Evolutionary conservation across 1,140 invertebrate genomes (phyloP), one percentile per base, ranked within the genome.

Genomic region (Xylocopa sonorina): DNA sequence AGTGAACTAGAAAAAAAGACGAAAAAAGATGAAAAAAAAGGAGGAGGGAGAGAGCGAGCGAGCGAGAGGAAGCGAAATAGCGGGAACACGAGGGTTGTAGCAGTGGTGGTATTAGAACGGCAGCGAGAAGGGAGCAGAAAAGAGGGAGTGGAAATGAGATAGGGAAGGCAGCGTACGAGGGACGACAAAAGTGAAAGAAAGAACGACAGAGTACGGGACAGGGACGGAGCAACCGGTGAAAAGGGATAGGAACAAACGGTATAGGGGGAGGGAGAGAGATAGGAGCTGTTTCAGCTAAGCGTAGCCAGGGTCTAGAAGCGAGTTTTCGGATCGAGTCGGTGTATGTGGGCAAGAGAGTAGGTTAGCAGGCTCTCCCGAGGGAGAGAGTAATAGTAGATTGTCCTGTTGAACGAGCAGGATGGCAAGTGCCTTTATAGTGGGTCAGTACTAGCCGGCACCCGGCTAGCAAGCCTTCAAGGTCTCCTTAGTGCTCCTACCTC

Each of bases 361-460:
- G 91, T 92, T 92, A 92, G 89, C 89, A 90, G 91, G 90, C 90
- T 88, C 83, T 83, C 83, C 82, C 67, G 86, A 91, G 87, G 86
- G 86, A 91, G 90, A 91, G 74, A 81, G 83, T 85, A 78, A 79
- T 80, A 89, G 82, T 76, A 82, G 71, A 88, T 84, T 84, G 82
- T 87, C 85, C 80, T 84, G 83, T 72, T 69, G 85, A 89, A 89
- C 78, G 88, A 91, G 89, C 82, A 92, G 83, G 91, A 92, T 55
- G 83, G 91, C 91, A 92, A 92, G 92, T 92, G 91, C 89, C 89
- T 92, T 92, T 92, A 93, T 93, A 92, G 90, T 93, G 92, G 92
- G 92, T 93, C 92, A 93, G 90, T 91, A 91, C 90, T 91, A 91
- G 90, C 86, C 86, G 88, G 85, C 90, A 91, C 87, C 90, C 87